Evolutionary conservation across 2,113 vertebrate genomes (phyloP).

Genomic region (Pantherophis guttatus): DNA sequence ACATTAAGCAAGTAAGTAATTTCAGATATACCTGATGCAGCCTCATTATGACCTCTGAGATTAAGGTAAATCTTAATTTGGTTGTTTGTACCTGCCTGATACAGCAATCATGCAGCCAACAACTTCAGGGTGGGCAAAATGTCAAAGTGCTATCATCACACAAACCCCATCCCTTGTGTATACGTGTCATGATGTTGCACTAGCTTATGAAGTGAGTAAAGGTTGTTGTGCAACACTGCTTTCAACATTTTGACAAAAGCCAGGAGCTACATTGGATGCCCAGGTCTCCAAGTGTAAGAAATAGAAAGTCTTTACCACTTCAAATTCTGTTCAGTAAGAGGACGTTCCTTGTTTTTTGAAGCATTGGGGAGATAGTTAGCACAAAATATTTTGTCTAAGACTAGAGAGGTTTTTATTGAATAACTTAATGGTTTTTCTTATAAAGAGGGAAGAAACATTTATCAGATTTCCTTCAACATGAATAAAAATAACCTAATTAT

Average conservation of each 20-base stretch:
- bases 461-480: background rate
- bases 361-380: background rate
- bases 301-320: background rate
- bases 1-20: background rate
- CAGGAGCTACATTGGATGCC: background rate
- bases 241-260: background rate
- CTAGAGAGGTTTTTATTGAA: background rate
- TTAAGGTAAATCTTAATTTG: background rate
- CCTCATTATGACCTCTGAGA: background rate
- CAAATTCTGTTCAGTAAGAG: background rate
- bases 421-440: background rate
- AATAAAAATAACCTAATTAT: background rate
- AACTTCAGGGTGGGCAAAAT: background rate
- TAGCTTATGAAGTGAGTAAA: background rate
- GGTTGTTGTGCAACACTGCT: background rate
- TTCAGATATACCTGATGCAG: background rate
- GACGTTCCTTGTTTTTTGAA: background rate
- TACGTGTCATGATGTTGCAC: background rate
- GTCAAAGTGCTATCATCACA: background rate
- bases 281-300: background rate
- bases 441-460: background rate
- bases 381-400: background rate
- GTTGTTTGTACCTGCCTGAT: background rate
- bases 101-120: background rate
- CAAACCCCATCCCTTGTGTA: background rate